Conservation (phyloP, 2,113 vertebrate species). For the Collichthys lucidus region DNA sequence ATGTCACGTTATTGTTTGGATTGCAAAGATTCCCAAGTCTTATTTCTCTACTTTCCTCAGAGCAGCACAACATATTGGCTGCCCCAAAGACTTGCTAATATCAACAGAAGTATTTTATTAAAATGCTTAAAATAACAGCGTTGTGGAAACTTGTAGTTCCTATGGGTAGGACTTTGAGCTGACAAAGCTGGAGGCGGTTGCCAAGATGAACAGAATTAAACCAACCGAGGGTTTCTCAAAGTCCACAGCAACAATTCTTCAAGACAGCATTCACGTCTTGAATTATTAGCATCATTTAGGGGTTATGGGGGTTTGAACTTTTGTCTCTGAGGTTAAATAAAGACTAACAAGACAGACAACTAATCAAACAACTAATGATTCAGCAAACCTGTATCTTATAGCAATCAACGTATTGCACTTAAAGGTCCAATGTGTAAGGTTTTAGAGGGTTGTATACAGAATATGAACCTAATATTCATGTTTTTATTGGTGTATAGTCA, state of each 20-base stretch:
- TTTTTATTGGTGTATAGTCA: no score
- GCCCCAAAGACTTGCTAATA: conserved; percentile 2
- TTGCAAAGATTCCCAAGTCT: conserved; percentile 2
- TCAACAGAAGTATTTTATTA: conserved; percentile 16
- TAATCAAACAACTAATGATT: not conserved
- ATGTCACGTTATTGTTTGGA: conserved; percentile 22
- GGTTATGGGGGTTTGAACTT: not conserved
- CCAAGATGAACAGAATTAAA: conserved; percentile 50
- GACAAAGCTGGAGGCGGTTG: conserved; percentile 24
- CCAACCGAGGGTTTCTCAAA: conserved; percentile 6
- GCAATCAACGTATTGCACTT: no score
- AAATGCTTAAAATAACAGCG: conserved; percentile 34
- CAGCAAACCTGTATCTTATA: no score
- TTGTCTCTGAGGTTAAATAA: not conserved
- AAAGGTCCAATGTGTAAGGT: no score
- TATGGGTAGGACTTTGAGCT: conserved; percentile 34
- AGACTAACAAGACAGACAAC: not conserved
- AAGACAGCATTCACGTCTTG: not conserved
- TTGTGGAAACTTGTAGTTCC: conserved; percentile 3
- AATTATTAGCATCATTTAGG: conserved; percentile 6
- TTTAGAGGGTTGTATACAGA: no score
- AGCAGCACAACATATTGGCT: not conserved
- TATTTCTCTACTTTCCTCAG: conserved; percentile 8
- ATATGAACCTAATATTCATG: no score
- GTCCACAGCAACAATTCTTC: conserved; percentile 22